Conservation (phyloP, 1,140 invertebrate species). For the Hetaerina americana region DNA sequence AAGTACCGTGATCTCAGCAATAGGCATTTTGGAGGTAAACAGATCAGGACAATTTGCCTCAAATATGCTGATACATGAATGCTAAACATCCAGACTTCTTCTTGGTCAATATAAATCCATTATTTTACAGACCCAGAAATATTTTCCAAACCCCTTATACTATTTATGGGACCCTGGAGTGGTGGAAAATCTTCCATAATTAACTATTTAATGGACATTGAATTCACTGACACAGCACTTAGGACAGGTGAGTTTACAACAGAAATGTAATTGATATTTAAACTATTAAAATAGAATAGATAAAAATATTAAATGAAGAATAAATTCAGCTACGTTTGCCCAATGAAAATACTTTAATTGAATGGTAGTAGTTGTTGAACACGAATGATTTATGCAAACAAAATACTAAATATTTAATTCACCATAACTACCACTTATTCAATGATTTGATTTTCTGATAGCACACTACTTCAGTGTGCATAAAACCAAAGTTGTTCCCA, state of each 20-base stretch:
- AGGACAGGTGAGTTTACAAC: constrained; percentile 65
- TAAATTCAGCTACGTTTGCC: background rate
- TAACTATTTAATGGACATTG: constrained; percentile 80
- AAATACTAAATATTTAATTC: too few species aligned
- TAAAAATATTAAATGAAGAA: background rate
- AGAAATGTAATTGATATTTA: too few species aligned
- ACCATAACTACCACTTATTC: too few species aligned
- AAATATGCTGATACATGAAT: background rate
- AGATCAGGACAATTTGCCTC: too few species aligned
- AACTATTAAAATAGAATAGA: too few species aligned
- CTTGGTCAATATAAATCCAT: background rate
- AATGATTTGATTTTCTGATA: too few species aligned
- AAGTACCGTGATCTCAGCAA: constrained; percentile 88
- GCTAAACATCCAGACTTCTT: background rate
- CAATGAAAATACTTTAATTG: too few species aligned
- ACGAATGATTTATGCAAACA: too few species aligned
- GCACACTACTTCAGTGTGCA: too few species aligned
- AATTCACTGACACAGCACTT: constrained; percentile 66
- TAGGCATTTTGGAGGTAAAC: constrained; percentile 65
- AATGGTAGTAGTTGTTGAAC: too few species aligned
- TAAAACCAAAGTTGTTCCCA: too few species aligned
- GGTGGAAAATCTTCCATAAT: constrained; percentile 90
- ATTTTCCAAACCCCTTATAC: constrained; percentile 81
- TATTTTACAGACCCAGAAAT: constrained; percentile 69
- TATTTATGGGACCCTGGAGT: constrained; percentile 93